A percentile compares a stretch with the other conserved stretches of the same genome.
phyloP scores from a whole-genome alignment of 2,797 vertebrate species.

The Intellagama lesueurii region DNA sequence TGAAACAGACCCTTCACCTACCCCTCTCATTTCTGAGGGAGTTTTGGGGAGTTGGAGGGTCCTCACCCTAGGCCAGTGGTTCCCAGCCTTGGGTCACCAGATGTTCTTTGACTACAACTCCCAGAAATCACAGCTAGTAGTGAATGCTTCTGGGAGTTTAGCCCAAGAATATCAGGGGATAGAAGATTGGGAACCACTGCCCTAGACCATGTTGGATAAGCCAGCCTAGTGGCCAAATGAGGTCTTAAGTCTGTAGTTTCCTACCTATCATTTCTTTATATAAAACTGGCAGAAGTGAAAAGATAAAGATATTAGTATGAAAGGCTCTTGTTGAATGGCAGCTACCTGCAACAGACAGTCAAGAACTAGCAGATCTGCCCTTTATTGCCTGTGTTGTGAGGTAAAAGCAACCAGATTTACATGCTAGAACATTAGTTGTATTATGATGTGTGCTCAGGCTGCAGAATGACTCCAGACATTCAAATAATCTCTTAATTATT shows the following conservation, averaged over 20 bases:
- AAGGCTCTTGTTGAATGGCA: neutral
- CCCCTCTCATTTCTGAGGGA: neutral
- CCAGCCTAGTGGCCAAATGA: neutral
- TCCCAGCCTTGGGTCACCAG: too few species aligned
- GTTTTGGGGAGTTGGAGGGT: neutral
- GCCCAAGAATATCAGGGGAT: too few species aligned
- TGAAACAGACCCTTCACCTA: neutral
- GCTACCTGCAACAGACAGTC: neutral
- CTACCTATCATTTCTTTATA: neutral
- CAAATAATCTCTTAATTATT: neutral
- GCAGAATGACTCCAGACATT: neutral
- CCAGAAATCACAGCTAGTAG: too few species aligned
- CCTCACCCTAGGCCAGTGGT: neutral
- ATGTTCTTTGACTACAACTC: too few species aligned
- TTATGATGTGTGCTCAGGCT: neutral
- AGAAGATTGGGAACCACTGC: too few species aligned
- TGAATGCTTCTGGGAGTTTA: too few species aligned
- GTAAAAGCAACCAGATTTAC: neutral
- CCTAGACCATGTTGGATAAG: neutral
- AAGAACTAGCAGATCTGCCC: neutral
- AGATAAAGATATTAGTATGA: neutral
- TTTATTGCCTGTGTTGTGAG: neutral
- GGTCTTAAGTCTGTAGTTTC: neutral
- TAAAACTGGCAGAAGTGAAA: neutral
- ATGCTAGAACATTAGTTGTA: neutral